phyloP scores from a whole-genome alignment of 2,888 invertebrate genomes.

The Macroteleia sp. region DNA sequence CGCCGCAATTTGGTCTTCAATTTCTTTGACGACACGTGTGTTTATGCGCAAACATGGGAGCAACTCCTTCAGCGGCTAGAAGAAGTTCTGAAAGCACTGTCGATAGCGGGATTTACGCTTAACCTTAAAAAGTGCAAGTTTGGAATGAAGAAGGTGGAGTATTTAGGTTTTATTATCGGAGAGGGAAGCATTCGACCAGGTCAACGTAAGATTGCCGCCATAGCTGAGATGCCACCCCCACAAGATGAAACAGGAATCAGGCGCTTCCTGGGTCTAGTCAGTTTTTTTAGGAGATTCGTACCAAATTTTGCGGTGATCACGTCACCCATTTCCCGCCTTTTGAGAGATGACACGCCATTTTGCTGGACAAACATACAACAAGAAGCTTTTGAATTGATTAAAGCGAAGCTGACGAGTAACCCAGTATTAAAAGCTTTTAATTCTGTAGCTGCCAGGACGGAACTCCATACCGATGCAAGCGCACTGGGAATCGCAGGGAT shows the following conservation, averaged over 20 bases:
- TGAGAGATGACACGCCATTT: background rate
- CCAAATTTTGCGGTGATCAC: conserved; percentile 38
- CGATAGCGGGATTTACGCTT: too few species aligned
- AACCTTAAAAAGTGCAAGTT: too few species aligned
- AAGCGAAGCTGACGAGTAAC: background rate
- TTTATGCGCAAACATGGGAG: too few species aligned
- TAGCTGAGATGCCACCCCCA: conserved; percentile 38
- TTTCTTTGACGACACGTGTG: conserved; percentile 14
- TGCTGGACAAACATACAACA: background rate
- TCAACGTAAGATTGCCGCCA: conserved; percentile 37
- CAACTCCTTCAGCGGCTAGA: too few species aligned
- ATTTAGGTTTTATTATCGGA: conserved; percentile 71
- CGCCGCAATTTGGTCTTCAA: conserved; percentile 1
- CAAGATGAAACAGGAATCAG: conserved; percentile 38
- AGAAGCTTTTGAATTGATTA: conserved; percentile 3
- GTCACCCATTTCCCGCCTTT: conserved; percentile 66
- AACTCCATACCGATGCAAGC: conserved; percentile 14
- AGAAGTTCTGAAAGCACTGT: too few species aligned
- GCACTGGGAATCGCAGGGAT: background rate
- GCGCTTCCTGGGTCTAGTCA: conserved; percentile 49
- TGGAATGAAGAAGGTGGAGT: conserved; percentile 68
- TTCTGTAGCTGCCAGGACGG: background rate
- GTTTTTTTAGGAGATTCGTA: conserved; percentile 50
- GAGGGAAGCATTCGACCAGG: conserved; percentile 58
- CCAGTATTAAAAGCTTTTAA: conserved; percentile 6